phyloP scores from a whole-genome alignment of 2,797 vertebrate genomes.

The Alcedo quadribrachys region DNA sequence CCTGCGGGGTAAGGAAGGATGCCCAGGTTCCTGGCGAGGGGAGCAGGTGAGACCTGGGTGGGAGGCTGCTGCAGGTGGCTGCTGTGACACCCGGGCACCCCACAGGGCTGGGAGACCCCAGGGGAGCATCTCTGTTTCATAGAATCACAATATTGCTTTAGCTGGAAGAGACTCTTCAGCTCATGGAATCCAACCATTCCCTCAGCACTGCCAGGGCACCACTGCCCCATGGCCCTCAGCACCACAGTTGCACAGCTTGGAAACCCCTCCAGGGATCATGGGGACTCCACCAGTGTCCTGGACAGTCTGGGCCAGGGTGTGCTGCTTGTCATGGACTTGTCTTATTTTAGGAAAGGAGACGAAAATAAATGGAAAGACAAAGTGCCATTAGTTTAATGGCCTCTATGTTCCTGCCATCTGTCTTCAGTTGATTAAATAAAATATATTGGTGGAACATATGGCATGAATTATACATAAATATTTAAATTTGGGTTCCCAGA shows the following conservation, averaged over 20 bases:
- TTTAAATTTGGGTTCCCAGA: constrained; percentile 64
- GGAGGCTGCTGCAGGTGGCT: not conserved
- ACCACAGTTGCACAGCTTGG: not conserved
- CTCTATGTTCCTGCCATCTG: constrained; percentile 78
- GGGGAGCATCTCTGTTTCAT: not conserved
- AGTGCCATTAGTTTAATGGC: constrained; percentile 77
- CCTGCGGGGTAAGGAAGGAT: rapidly evolving
- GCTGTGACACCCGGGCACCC: not conserved
- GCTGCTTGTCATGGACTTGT: not conserved
- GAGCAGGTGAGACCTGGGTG: not conserved
- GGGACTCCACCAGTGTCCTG: not conserved
- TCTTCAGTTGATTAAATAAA: constrained; percentile 79
- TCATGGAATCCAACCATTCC: no score
- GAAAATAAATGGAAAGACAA: constrained; percentile 71
- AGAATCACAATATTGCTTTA: not conserved
- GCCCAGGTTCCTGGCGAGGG: no score
- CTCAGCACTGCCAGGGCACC: not conserved
- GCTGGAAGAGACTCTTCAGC: not conserved
- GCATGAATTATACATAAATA: constrained; percentile 76
- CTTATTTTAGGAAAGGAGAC: constrained; percentile 41
- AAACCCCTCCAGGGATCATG: not conserved
- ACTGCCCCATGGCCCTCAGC: not conserved
- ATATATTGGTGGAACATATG: constrained; percentile 78
- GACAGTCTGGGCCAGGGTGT: not conserved
- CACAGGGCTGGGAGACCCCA: not conserved